Base-by-base conservation (phyloP, 2,113 vertebrate species). In the Oenanthe oenanthe region DNA sequence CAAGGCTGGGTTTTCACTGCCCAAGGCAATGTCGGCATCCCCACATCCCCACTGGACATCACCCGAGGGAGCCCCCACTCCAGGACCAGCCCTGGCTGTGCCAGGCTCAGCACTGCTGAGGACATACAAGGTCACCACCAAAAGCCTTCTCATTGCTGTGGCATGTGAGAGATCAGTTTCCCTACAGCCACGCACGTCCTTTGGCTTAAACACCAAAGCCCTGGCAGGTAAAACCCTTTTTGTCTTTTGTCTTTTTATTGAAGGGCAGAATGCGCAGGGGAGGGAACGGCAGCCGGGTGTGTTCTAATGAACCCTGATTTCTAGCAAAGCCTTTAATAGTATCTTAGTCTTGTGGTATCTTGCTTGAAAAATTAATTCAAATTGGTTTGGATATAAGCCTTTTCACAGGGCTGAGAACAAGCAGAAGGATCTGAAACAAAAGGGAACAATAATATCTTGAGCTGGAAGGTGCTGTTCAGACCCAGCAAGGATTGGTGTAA, bases 311-410 rank as follows among this genome's bases (percentile, higher is more conserved):
- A 88, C 51, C 36, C 57, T 85, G 85, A 91, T 96, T 97, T 92
- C 91, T 85, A 95, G 94, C 87, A 93, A 96, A 96, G 96, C 92
- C 79, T 87, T 94, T 91, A 96, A 88, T 68, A 80, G 80, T 68
- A 62, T 72, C 57, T 87, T 4, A 1, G 73, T 83, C 92, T 87
- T 87, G 76, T 71, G 87, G 74, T 85, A 95, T 92, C 94, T 96
- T 73, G 85, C 81, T 91, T 89, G 94, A 90, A 81, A 96, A 97
- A 97, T 88, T 91, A 93, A 97, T 88, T 96, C 83, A 88, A 95
- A 95, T 95, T 83, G 92, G 74, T 88, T 95, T 84, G 75, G 90
- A 82, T 95, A 77, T 70, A 88, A 95, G 81, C 88, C 86, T 89
- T 92, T 92, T 94, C 90, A 89, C 72, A n/a, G 48, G 50, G 40